Evolutionary conservation across 1,140 invertebrate species (phyloP), one percentile per base, ranked within the genome.

Genomic region (Brachionus calyciflorus): DNA sequence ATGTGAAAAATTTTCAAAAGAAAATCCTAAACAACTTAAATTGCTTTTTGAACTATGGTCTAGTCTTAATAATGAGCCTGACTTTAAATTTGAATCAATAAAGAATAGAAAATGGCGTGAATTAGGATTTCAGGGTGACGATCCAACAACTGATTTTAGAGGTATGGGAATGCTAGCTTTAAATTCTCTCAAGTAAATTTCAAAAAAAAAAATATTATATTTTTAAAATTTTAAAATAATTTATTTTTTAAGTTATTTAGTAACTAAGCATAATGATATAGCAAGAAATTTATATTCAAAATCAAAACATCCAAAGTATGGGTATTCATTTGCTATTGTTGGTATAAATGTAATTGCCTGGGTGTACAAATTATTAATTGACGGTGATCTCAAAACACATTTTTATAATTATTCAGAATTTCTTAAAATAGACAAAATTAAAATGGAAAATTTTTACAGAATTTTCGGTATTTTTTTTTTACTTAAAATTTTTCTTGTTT

Each of bases 121-220:
- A 33, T 94, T 99, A 79, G 96, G 96, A 7, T 98, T 96, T 83
- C 91, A 96, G 88, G 96, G 96, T 14, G 91, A 96, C 80, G 94
- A 98, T 87, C 96, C 96, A 0, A 91, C 92, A 84, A 98, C 96
- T 1, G 96, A 98, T 86, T 98, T 98, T 81, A 88, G 96, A 55
- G 96, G 95, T 76, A 98, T 98, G 94, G 96, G 96, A 73, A 84
- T 96, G n/a, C 86, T 98, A 14, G 93, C 94, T 3, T 84, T 99
- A 26, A 91, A 96, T 80, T 95, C 97, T 85, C 85, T 99, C 2
- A 85, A 85, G 85, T 83, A 41, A 33, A n/a, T 49, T 37, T 12
- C 63, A 24, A 1, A 5, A 65, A 21, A 28, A 30, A 21, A 51
- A 14, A 63, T 41, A 75, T n/a, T 30, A 49, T 19, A 63, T 26